A percentile compares a stretch with the other conserved stretches of the same genome.
phyloP scores from a whole-genome alignment of 1,140 invertebrate species.

The Antheraea mylitta region DNA sequence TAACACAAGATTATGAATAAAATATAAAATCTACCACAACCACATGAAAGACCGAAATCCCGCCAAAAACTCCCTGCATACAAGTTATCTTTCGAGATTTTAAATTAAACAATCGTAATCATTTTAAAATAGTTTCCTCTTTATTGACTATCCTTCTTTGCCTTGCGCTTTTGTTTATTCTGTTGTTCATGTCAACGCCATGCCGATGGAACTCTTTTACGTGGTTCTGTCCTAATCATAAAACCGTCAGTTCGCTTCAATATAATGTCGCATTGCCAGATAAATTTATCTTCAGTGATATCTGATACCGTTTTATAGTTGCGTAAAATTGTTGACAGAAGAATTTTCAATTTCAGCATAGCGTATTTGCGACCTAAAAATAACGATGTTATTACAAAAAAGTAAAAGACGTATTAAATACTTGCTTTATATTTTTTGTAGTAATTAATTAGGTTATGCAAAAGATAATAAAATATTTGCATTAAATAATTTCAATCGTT shows the following conservation, averaged over 20 bases:
- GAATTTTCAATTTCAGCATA: slow-evolving; percentile 90
- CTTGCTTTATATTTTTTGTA: no score
- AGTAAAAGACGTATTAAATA: no score
- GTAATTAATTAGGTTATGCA: not conserved
- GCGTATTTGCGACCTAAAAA: slow-evolving; percentile 90
- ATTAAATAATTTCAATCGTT: not conserved
- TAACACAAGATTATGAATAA: no score
- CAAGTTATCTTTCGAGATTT: no score
- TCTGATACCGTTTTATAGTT: slow-evolving; percentile 87
- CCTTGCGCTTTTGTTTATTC: no score
- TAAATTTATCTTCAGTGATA: slow-evolving; percentile 84
- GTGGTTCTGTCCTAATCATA: slow-evolving; percentile 83
- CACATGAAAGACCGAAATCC: no score
- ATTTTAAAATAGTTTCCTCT: no score
- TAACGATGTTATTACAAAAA: no score
- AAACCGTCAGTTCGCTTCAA: slow-evolving; percentile 90
- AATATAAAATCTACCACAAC: no score
- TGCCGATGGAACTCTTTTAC: slow-evolving; percentile 62
- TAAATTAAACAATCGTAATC: no score
- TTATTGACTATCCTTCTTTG: no score
- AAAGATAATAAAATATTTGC: not conserved
- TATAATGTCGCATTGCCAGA: slow-evolving; percentile 90
- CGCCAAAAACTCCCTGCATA: no score
- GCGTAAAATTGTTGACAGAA: slow-evolving; percentile 91
- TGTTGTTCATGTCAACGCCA: not conserved